Evolutionary conservation across 2,888 invertebrate genomes (phyloP), one percentile per base, ranked within the genome.

Genomic region (Himalopsyche tibetana): DNA sequence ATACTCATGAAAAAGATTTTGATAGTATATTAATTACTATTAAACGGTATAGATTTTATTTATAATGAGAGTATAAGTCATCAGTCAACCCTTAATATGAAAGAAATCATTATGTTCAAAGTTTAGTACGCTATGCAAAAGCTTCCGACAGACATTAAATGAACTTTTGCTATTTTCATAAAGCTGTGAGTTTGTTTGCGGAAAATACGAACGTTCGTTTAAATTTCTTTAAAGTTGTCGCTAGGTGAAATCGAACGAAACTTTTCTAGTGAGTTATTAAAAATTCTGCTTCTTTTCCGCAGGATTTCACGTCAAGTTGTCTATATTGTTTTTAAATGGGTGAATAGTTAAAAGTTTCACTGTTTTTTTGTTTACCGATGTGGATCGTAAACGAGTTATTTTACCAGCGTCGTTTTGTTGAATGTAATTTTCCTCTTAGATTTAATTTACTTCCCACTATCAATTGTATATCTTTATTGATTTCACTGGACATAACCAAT

Each of bases 81-180:
- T 63, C 2, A 74, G 36, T 2, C 74, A 36, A 36, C 74, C 74
- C 36, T 74, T 74, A 36, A 36, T 38, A 74, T 38, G 74, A 74
- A 74, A 74, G 36, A 36, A 74, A 74, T 9, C 74, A 74, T 38
- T 74, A 36, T 74, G 15, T 8, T 28, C 36, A 36, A 74, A 74
- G 74, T 74, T 74, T 74, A 74, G 74, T 74, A 74, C 74, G 36
- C 36, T 36, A 74, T 74, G 36, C 36, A 63, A 74, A 38, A 74
- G 38, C 38, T 74, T 15, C 74, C 74, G 38, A 74, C 74, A 36
- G 74, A 74, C 86, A 80, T 84, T 83, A 86, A 82, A 80, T 82
- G 86, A 86, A 87, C 84, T 87, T 87, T 86, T 56, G 82, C 86
- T 69, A 87, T 87, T 87, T 87, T 80, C 87, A 87, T 87, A 87